These are phyloP conservation scores for Rhinoderma darwinii DNA, from an alignment of 2,113 vertebrate species.

Conservation along the genomic window DNA sequence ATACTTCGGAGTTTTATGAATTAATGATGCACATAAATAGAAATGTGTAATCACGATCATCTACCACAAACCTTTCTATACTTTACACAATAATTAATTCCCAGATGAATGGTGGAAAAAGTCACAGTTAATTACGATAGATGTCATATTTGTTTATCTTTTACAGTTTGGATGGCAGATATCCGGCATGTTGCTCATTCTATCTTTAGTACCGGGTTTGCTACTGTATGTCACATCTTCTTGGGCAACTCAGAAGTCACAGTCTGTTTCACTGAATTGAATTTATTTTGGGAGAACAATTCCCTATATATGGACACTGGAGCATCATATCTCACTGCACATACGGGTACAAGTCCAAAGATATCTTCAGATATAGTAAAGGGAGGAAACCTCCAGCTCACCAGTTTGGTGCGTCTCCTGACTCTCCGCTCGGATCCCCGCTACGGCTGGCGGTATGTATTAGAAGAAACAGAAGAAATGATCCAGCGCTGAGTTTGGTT, in stretches of 20 bases:
- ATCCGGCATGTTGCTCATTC: neutral
- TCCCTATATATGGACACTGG: too few species aligned
- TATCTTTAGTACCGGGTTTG: neutral
- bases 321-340: too few species aligned
- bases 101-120: neutral
- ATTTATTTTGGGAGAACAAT: neutral
- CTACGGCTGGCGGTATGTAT: too few species aligned
- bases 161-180: neutral
- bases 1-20: neutral
- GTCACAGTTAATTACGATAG: slow-evolving; percentile 8
- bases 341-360: too few species aligned
- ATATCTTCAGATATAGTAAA: too few species aligned
- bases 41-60: slow-evolving; percentile 2
- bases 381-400: too few species aligned
- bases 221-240: neutral
- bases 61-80: neutral
- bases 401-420: too few species aligned
- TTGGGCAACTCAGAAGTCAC: neutral
- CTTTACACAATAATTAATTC: slow-evolving; percentile 23
- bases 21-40: slow-evolving; percentile 2
- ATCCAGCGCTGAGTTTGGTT: too few species aligned
- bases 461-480: too few species aligned
- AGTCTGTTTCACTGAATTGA: neutral
- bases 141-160: neutral
- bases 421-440: too few species aligned